Evolutionary conservation across 53 echinoderm and acorn worm species (phyloP), one percentile per base, ranked within the genome.

Genomic region (Zoroaster sp.): DNA sequence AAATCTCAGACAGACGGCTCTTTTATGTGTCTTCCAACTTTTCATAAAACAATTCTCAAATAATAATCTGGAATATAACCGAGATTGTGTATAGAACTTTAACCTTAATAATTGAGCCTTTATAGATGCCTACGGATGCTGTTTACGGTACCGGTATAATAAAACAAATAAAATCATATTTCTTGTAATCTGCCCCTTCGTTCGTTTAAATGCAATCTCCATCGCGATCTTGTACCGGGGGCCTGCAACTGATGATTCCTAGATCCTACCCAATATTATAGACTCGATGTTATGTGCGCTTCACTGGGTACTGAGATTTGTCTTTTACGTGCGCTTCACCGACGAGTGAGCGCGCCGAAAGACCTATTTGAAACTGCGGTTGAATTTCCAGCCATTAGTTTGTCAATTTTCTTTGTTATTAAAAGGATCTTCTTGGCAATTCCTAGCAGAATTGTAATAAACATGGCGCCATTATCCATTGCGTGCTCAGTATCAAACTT

Each of bases 131-230:
- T 28, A 59, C 10, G 63, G 63, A 28, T 59, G 63, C 63, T 25
- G 21, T 59, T 28, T 1, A 28, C 23, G 63, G 25, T 25, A 21
- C 17, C 17, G 37, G 20, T 17, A 39, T 39, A 73, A 25, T 33
- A 28, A 39, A 73, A 18, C 59, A 73, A 73, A 73, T 73, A 10
- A 73, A 73, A 73, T 42, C 73, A 40, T 20, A 40, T 73, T 73
- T 73, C 40, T 23, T 3, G 20, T 73, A 59, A 59, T 21, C 63
- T 1, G 23, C 25, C 39, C 73, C 9, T 17, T 10, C 40, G 20
- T 39, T 40, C 73, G 11, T 39, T 21, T 20, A 36, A 73, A 73
- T 73, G 18, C 73, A 73, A 73, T 73, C 73, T 73, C 39, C 21
- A 21, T 73, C 17, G 20, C 73, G 17, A 59, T 59, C 63, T 59